These are phyloP conservation scores for Lepidocyrtinus sp. DNA, from an alignment of 2,888 invertebrate genomes.

Conservation along the genomic window DNA sequence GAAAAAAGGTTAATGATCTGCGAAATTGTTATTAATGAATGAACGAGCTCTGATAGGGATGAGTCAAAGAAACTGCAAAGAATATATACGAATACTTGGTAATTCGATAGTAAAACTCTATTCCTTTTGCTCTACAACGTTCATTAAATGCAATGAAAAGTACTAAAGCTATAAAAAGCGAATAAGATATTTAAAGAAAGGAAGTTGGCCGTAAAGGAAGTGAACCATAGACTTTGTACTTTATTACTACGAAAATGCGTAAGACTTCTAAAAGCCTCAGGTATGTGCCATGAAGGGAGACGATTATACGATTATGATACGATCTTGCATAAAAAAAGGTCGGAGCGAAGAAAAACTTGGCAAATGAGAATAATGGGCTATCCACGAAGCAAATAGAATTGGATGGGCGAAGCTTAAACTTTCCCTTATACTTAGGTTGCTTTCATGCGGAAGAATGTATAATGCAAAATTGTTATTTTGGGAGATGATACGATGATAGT, in stretches of 20 bases:
- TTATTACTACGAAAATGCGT: neutral
- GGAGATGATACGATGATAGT: too few species aligned
- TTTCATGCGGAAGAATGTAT: too few species aligned
- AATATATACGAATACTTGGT: too few species aligned
- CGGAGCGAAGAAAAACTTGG: neutral
- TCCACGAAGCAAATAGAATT: too few species aligned
- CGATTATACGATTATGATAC: neutral
- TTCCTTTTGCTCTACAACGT: conserved; percentile 7
- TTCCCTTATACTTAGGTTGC: too few species aligned
- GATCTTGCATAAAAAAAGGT: neutral
- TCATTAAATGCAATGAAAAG: conserved; percentile 16
- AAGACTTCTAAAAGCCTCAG: neutral
- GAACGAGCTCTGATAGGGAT: conserved; percentile 10
- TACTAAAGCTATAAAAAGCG: neutral
- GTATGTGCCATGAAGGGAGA: neutral
- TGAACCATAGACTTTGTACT: neutral
- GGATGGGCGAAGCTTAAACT: neutral
- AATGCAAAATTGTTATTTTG: too few species aligned
- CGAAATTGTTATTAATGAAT: conserved; percentile 63
- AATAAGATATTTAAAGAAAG: neutral
- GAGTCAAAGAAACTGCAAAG: conserved; percentile 4
- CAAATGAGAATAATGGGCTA: too few species aligned
- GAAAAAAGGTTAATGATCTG: conserved; percentile 63
- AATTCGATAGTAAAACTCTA: too few species aligned
- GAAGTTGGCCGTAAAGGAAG: neutral